These are phyloP conservation scores for Craseonycteris thonglongyai DNA, from an alignment of 2,113 vertebrate species.

Conservation along the genomic window DNA sequence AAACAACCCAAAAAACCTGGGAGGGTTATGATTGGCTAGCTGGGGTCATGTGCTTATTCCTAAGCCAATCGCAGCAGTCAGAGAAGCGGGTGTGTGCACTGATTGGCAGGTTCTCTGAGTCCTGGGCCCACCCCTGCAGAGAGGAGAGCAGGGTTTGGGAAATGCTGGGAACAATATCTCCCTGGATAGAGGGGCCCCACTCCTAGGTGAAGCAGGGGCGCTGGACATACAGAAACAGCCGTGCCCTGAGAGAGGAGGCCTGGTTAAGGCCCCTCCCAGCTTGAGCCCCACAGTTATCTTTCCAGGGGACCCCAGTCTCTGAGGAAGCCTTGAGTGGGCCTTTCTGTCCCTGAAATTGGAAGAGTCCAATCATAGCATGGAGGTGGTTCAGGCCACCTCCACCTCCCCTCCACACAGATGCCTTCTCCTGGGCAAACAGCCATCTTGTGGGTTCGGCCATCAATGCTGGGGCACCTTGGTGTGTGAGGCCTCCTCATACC, in stretches of 20 bases:
- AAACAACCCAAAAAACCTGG: neutral
- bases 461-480: neutral
- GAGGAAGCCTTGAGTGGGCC: neutral
- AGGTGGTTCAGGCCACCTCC: neutral
- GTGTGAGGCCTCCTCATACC: neutral
- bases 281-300: neutral
- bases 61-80: neutral
- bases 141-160: neutral
- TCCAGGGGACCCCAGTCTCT: neutral
- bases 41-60: neutral
- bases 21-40: neutral
- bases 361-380: too few species aligned
- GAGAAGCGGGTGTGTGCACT: neutral
- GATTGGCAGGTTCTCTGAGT: neutral
- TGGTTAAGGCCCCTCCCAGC: neutral
- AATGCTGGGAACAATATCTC: neutral
- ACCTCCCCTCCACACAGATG: neutral
- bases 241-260: neutral
- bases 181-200: too few species aligned
- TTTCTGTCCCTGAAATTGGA: neutral
- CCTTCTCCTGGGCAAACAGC: neutral
- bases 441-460: too few species aligned
- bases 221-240: neutral
- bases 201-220: accelerated
- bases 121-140: neutral